Evolutionary conservation across 2,797 vertebrate genomes (phyloP), one percentile per base, ranked within the genome.

Genomic region (Rhadinocentrus ornatus): DNA sequence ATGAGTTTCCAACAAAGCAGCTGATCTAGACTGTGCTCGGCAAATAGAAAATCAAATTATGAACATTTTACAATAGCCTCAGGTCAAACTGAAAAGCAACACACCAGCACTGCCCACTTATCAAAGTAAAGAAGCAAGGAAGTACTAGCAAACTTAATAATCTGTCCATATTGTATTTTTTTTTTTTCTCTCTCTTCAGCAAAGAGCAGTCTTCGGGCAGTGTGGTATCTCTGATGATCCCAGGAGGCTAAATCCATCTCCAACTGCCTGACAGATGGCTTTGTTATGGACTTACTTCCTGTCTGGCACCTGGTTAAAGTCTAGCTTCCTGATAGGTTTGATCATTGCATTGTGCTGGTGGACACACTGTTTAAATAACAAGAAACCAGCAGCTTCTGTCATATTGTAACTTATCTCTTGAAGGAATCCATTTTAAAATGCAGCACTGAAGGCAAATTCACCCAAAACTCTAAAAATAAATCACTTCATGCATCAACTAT

Each of bases 171-270:
- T 62, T 68, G 78, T 73, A 54, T 22, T 69, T 79, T 35, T 77
- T 71, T 63, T 24, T 53, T 82, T 75, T 77, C 75, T 77, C 35
- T 72, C 35, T 31, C 31, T 31, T 31, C 12, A 80, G 74, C 80
- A 87, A 82, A 77, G 77, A 78, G 78, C 53, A 62, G 75, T 74
- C 68, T 59, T 54, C 81, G 71, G 53, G 72, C 81, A 83, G 80
- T 87, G 65, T 82, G 85, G 64, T 71, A 26, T 72, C 59, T 66
- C 69, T 81, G 79, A 75, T 73, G 31, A 80, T 73, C 72, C 75
- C 62, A 69, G 53, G 72, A 76, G 80, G 79, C 69, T 71, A 78
- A 80, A 83, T 73, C 88, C 83, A 78, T 80, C 82, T 83, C 71
- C 61, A 71, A 73, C 62, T 53, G 74, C 35, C 81, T 69, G 72